Evolutionary conservation across 2,113 vertebrate species (phyloP).

Genomic region (Scophthalmus maximus): DNA sequence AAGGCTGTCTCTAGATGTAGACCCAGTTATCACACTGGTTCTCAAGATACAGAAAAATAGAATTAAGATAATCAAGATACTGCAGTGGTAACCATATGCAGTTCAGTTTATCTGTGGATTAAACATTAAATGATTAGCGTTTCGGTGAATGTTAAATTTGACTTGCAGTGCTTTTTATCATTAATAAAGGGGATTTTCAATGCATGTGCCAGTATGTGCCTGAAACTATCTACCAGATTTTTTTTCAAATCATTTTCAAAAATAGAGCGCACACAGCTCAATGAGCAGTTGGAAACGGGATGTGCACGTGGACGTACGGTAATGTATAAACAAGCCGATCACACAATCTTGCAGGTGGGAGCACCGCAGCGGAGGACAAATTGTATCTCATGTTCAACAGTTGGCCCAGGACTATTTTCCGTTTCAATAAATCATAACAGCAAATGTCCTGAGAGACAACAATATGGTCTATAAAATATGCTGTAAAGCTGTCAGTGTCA

Average conservation of each 20-base stretch:
- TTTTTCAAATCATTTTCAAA: slow-evolving; percentile 36
- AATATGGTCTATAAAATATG: slow-evolving; percentile 62
- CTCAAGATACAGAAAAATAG: not conserved
- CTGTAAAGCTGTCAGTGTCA: slow-evolving; percentile 58
- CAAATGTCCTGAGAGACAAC: slow-evolving; percentile 59
- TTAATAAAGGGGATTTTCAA: slow-evolving; percentile 24
- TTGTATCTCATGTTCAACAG: slow-evolving; percentile 50
- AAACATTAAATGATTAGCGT: slow-evolving; percentile 6
- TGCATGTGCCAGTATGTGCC: not conserved
- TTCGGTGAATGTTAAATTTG: slow-evolving; percentile 12
- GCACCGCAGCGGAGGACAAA: slow-evolving; percentile 25
- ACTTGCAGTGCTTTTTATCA: slow-evolving; percentile 9
- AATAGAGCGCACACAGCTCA: not conserved
- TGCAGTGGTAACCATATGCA: not conserved
- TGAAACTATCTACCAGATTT: slow-evolving; percentile 22
- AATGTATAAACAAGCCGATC: slow-evolving; percentile 37
- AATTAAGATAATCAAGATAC: not conserved
- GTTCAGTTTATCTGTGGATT: not conserved
- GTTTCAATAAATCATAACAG: slow-evolving; percentile 52
- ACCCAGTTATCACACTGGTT: not conserved
- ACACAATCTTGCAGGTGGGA: slow-evolving; percentile 42
- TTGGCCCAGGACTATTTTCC: slow-evolving; percentile 37
- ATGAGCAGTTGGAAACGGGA: slow-evolving; percentile 36
- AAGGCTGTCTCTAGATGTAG: not conserved
- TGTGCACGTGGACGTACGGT: slow-evolving; percentile 38